Evolutionary conservation across 1,140 invertebrate genomes (phyloP), one percentile per base, ranked within the genome.

Genomic region (Zaprionus lachaisei): DNA sequence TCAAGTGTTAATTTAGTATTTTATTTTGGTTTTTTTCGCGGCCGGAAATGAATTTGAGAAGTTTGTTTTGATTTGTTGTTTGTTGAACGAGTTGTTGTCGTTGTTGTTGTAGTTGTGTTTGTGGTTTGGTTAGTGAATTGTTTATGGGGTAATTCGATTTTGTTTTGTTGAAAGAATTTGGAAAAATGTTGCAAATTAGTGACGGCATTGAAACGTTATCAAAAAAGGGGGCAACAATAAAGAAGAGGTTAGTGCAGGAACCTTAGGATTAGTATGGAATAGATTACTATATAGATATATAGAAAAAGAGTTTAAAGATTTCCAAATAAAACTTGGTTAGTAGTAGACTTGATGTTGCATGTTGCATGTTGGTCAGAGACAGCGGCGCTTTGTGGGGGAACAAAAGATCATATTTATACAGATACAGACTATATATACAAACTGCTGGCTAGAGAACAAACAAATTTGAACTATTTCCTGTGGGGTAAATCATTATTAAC

Each of bases 101-200:
- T 63, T 75, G 28, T 57, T 24, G 37, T 56, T 56, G 31, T 34
- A 14, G 22, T 75, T 68, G 44, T 64, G 20, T 67, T 47, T 63
- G 20, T 63, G 20, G 22, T 62, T 66, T 78, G 63, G 47, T 65
- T 80, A 65, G 81, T 78, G 77, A 58, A 83, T 51, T 51, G 47
- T 51, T 51, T 51, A 51, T 51, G 47, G 47, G 41, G n/a, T 47
- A 47, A 47, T 47, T 47, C 41, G 41, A 17, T 63, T 34, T 58
- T 58, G 31, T 34, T 17, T 47, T 61, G 26, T n/a, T 49, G 77
- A 73, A 73, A 85, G 54, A 87, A 89, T 87, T 87, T 87, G 74
- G 81, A 87, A 87, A 87, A 87, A 89, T 83, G 62, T 87, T 75
- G 24, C 61, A 11, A 34, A 87, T 87, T 87, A 84, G 82, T 84